These are phyloP conservation scores for Prunella strophiata DNA, from an alignment of 2,797 vertebrate genomes.

Conservation along the genomic window DNA sequence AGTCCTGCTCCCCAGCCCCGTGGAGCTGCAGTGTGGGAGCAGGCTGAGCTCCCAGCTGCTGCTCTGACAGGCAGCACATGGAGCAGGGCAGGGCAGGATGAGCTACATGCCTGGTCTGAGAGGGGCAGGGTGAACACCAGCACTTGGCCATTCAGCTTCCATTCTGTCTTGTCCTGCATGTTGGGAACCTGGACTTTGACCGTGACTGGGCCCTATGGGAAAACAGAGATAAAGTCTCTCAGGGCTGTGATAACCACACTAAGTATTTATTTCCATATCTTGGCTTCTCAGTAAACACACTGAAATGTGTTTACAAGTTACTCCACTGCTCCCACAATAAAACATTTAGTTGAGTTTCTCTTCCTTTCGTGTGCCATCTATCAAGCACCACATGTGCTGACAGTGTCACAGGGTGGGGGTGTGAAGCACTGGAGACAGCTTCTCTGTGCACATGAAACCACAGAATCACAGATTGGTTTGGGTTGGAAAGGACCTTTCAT, in stretches of 20 bases:
- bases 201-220: slow-evolving; percentile 85
- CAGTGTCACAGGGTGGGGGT: rapidly evolving
- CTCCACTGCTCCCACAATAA: not conserved
- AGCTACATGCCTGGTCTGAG: slow-evolving; percentile 88
- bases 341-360: not conserved
- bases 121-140: slow-evolving; percentile 95
- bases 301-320: not conserved
- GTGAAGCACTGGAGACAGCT: not conserved
- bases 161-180: slow-evolving; percentile 99
- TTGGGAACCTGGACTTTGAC: slow-evolving; percentile 99
- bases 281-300: not conserved
- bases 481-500: not conserved
- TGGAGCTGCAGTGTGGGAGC: not conserved
- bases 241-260: not conserved
- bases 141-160: slow-evolving; percentile 95
- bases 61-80: not conserved
- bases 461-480: not conserved
- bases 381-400: rapidly evolving
- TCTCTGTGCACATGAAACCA: not conserved
- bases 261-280: not conserved
- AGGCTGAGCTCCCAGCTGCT: not conserved
- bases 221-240: not conserved
- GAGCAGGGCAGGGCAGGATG: not conserved
- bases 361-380: not conserved
- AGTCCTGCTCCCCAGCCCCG: not conserved